Evolutionary conservation across 92 coral and sea anemone species (phyloP), one percentile per base, ranked within the genome.

Genomic region (Parazoanthus darwini): DNA sequence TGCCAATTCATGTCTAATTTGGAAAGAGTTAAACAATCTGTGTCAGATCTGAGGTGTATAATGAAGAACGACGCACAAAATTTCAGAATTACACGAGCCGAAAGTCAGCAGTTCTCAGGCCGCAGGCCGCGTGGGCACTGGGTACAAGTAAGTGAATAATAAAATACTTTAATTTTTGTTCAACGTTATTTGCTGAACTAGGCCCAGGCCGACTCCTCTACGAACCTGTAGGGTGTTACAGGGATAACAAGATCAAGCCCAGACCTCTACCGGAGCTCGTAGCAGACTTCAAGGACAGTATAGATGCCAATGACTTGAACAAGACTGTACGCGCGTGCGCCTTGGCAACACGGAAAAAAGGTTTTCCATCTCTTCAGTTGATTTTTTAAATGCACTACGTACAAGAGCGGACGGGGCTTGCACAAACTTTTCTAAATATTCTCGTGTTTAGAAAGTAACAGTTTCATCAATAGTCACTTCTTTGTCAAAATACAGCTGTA

Each of bases 241-340:
- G 92, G 83, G 98, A 96, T 88, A 91, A 97, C 7, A 88, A 93
- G 92, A 89, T 90, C 29, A 54, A 82, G 20, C 98, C 98, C 38
- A 89, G 98, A 66, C 98, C 98, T 20, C 94, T 96, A 66, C 98
- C 98, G 43, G 92, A 93, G 29, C 93, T 96, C 15, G 89, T 96
- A 78, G 94, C 88, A 13, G 93, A 96, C 90, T 88, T 96, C 80
- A 94, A 95, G 16, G 79, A 86, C 23, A 43, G 4, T 33, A 26
- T 83, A 70, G 94, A 89, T 82, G 81, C 81, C 88, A 80, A 87
- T 58, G 92, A 91, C 72, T 77, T 91, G 5, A 96, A 96, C 90
- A 85, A 88, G 67, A 96, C 98, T 43, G 85, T 96, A 15, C 51
- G 88, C 20, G 88, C 92, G 23, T 96, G 98, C 88, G 98, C 96